A percentile compares a stretch with the other conserved stretches of the same genome.
Conservation (phyloP, 2,888 invertebrate species). For the Drosophila mettleri region DNA sequence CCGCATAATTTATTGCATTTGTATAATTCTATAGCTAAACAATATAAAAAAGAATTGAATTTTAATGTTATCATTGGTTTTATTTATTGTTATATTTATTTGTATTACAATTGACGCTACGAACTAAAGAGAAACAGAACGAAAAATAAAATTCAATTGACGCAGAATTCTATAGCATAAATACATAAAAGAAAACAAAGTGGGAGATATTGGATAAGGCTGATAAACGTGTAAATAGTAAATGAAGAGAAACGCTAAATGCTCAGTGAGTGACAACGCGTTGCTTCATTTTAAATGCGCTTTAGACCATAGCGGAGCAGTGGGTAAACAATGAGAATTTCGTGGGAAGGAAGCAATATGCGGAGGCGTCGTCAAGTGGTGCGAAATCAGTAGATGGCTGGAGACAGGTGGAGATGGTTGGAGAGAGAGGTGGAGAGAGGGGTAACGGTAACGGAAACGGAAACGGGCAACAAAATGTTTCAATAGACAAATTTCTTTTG, state of each 20-base stretch:
- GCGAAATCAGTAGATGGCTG: background rate
- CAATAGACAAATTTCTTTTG: slow-evolving; percentile 74
- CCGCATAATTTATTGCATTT: background rate
- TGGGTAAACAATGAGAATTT: slow-evolving; percentile 59
- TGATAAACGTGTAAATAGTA: slow-evolving; percentile 8
- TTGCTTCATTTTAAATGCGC: slow-evolving; percentile 63
- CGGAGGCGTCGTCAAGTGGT: slow-evolving; percentile 22
- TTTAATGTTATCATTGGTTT: slow-evolving; percentile 56
- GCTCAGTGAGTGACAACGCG: slow-evolving; percentile 57
- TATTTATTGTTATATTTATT: slow-evolving; percentile 61
- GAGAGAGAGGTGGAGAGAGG: background rate
- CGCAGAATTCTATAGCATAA: slow-evolving; percentile 22
- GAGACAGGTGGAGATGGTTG: background rate
- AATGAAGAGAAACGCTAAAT: slow-evolving; percentile 58
- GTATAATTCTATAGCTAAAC: background rate
- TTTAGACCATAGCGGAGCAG: slow-evolving; percentile 41
- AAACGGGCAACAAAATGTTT: slow-evolving; percentile 26
- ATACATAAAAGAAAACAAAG: slow-evolving; percentile 11
- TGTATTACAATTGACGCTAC: slow-evolving; percentile 68
- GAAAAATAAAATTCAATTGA: slow-evolving; percentile 35
- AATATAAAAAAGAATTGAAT: background rate
- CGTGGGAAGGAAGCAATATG: slow-evolving; percentile 26
- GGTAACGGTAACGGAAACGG: slow-evolving; percentile 1
- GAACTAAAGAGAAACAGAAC: slow-evolving; percentile 51
- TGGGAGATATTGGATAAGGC: background rate